Conservation (phyloP, 2,113 vertebrate genomes). For the Coracopsis vasa region DNA sequence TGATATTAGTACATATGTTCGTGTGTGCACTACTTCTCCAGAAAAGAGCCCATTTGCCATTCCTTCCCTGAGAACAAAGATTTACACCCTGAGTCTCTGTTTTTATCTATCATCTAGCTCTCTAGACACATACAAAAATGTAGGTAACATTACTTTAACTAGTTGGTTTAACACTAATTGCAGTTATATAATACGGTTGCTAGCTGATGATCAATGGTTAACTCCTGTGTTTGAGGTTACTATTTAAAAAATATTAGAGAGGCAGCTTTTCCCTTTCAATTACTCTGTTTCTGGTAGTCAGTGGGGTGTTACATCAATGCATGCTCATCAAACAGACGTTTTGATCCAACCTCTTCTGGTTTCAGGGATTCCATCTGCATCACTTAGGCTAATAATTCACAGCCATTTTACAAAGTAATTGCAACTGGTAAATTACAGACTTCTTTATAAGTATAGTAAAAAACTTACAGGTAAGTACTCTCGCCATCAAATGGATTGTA, state of each 20-base stretch:
- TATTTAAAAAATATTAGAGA: background rate
- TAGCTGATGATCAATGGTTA: background rate
- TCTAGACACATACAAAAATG: background rate
- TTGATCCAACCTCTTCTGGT: background rate
- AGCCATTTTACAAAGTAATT: background rate
- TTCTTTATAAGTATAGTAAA: background rate
- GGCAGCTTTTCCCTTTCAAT: background rate
- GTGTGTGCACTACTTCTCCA: background rate
- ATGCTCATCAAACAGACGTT: background rate
- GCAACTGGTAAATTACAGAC: background rate
- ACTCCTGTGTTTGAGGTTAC: background rate
- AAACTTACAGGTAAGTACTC: background rate
- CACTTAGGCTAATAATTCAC: background rate
- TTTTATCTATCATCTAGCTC: background rate
- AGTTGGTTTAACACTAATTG: background rate
- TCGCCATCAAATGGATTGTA: background rate
- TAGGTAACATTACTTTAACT: background rate
- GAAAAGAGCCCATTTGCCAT: background rate
- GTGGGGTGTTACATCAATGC: background rate
- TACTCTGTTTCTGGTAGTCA: background rate
- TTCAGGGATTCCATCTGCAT: background rate
- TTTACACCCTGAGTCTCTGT: background rate
- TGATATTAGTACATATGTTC: too few species aligned
- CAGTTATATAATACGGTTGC: background rate
- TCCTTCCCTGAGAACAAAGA: background rate